These are phyloP conservation scores for Cyrtorhinus lividipennis DNA, from an alignment of 1,140 invertebrate genomes.

Conservation along the genomic window DNA sequence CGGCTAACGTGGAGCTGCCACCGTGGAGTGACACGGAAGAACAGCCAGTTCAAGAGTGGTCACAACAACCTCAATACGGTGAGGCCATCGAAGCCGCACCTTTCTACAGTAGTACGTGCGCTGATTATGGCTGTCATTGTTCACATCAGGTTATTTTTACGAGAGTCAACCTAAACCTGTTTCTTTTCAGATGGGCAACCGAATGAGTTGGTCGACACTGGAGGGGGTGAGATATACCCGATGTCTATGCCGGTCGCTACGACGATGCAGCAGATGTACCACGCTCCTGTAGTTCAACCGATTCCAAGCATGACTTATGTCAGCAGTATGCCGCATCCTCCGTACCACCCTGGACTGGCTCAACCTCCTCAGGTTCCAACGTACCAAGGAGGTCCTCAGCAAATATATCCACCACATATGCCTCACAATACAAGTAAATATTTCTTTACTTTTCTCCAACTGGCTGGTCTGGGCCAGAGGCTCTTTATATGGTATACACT, in stretches of 20 bases:
- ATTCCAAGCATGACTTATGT: not conserved
- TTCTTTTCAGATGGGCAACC: slow-evolving; percentile 7
- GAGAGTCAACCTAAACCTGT: too few species aligned
- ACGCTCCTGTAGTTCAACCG: not conserved
- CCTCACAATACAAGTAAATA: too few species aligned
- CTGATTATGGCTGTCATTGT: too few species aligned
- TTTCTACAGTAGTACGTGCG: too few species aligned
- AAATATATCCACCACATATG: not conserved
- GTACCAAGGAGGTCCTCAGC: not conserved
- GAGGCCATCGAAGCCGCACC: too few species aligned
- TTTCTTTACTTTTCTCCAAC: too few species aligned
- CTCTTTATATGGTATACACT: too few species aligned
- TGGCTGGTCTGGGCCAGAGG: too few species aligned
- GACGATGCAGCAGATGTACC: not conserved
- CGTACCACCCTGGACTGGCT: not conserved
- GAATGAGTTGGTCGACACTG: not conserved
- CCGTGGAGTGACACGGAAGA: slow-evolving; percentile 12
- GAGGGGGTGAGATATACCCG: not conserved
- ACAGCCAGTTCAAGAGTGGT: slow-evolving; percentile 3
- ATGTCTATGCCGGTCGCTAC: not conserved
- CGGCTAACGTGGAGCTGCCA: slow-evolving; percentile 7
- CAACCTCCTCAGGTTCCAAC: not conserved
- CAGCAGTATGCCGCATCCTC: not conserved
- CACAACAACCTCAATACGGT: slow-evolving; percentile 17
- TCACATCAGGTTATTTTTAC: too few species aligned